These are phyloP conservation scores for Alethe diademata DNA, from an alignment of 2,113 vertebrate species.

Conservation along the genomic window DNA sequence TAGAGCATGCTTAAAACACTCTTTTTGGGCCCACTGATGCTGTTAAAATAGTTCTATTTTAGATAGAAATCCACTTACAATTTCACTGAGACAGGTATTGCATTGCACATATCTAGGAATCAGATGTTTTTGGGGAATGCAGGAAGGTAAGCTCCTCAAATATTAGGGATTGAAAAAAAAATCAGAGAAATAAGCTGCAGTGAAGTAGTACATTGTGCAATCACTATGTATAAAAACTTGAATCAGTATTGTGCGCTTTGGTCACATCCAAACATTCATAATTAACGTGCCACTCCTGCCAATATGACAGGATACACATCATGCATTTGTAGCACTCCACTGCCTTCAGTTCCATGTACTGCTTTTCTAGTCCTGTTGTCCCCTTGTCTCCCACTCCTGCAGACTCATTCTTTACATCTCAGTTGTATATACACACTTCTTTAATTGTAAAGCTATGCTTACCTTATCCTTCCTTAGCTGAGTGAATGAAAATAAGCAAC, in stretches of 20 bases:
- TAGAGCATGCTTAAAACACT: neutral
- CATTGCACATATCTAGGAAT: neutral
- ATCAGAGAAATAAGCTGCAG: neutral
- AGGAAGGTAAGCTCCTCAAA: neutral
- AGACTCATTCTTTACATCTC: neutral
- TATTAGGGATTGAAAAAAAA: neutral
- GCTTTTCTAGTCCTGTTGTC: neutral
- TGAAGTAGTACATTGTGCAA: neutral
- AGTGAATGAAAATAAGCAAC: neutral
- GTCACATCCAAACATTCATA: neutral
- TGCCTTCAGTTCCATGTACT: neutral
- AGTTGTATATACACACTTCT: fast-evolving
- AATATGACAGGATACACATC: neutral
- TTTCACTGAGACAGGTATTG: neutral
- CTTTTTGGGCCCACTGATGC: neutral
- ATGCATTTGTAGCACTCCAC: neutral
- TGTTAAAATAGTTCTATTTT: neutral
- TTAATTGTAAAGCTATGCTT: neutral
- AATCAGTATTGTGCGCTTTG: neutral
- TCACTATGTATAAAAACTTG: fast-evolving
- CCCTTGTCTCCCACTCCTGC: neutral
- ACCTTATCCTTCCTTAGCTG: neutral
- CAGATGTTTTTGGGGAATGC: neutral
- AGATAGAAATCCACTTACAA: neutral
- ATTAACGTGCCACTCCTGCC: neutral